Evolutionary conservation across 2,797 vertebrate genomes (phyloP), one percentile per base, ranked within the genome.

Genomic region (Lycodopsis pacificus): DNA sequence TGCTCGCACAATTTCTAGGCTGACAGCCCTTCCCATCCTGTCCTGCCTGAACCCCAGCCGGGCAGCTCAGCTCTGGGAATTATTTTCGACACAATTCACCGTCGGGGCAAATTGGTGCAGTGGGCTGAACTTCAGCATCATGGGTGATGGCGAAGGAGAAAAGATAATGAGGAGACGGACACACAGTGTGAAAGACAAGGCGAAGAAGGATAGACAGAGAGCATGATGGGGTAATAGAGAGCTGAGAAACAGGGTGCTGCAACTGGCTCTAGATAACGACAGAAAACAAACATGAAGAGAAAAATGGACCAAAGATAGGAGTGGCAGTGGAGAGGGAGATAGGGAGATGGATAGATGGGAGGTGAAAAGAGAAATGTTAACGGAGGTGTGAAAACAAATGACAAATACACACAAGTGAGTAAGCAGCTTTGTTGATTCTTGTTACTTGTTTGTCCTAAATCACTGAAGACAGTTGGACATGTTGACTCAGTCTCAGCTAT

Each of bases 101-200:
- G 85, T 89, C 88, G 36, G 78, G 74, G 67, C 71, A 91, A 88
- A 90, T 87, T 88, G 80, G 74, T 82, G 85, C 88, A 80, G 77
- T 65, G 81, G 79, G 74, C 80, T 78, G 82, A 89, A 87, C 67
- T 77, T 66, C 68, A 83, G 76, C 79, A 79, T 88, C 46, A 46
- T 77, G 76, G 74, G 58, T 79, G 66, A 90, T 87, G 86, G 81
- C 84, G 71, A 73, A 32, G 40, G 78, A 81, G 63, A 82, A 66
- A 46, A 67, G 73, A 81, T 89, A 92, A 91, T 86, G 86, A 91
- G 84, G 72, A 77, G 76, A 57, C 53, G 73, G 70, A 72, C 32
- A 72, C 32, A 7, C 38, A 36, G 80, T 64, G 67, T 67, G 62
- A 75, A 71, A 65, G 72, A 71, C 7, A 7, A 13, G 46, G 51